Evolutionary conservation across 2,797 vertebrate species (phyloP).

Genomic region (Pelodytes ibericus): DNA sequence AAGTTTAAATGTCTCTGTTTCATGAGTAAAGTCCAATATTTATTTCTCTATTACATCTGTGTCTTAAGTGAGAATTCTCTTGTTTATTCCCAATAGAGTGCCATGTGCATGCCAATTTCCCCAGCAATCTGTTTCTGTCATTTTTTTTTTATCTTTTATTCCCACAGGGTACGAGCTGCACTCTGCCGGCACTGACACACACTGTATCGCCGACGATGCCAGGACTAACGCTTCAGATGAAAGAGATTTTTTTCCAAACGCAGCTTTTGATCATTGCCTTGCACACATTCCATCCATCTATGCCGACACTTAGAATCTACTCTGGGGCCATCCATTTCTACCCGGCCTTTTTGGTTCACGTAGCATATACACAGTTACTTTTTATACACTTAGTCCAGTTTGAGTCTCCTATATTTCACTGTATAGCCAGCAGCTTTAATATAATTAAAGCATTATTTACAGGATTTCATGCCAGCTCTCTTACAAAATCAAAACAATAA

Average conservation of each 20-base stretch:
- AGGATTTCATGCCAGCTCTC: too few species aligned
- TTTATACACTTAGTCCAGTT: constrained; percentile 46
- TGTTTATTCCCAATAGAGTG: not conserved
- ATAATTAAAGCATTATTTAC: too few species aligned
- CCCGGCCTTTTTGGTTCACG: not conserved
- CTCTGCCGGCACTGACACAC: constrained; percentile 76
- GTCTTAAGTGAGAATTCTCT: not conserved
- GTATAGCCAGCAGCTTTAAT: constrained; percentile 5
- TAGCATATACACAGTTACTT: not conserved
- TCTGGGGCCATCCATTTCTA: not conserved
- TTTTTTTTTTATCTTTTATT: not conserved
- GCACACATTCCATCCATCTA: constrained; percentile 94
- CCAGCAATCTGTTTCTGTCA: not conserved
- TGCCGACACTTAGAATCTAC: constrained; percentile 84
- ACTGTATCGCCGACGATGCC: constrained; percentile 77
- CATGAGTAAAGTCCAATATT: too few species aligned
- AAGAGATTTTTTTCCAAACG: constrained; percentile 88
- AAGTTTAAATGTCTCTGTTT: too few species aligned
- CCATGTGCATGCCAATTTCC: not conserved
- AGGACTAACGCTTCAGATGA: constrained; percentile 83
- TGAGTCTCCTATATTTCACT: constrained; percentile 25
- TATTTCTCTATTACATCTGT: not conserved
- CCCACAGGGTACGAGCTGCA: constrained; percentile 79
- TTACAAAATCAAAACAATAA: too few species aligned
- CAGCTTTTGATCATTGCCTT: constrained; percentile 91